Evolutionary conservation across 2,888 invertebrate genomes (phyloP), one percentile per base, ranked within the genome.

Genomic region (Caenorhabditis wallacei): DNA sequence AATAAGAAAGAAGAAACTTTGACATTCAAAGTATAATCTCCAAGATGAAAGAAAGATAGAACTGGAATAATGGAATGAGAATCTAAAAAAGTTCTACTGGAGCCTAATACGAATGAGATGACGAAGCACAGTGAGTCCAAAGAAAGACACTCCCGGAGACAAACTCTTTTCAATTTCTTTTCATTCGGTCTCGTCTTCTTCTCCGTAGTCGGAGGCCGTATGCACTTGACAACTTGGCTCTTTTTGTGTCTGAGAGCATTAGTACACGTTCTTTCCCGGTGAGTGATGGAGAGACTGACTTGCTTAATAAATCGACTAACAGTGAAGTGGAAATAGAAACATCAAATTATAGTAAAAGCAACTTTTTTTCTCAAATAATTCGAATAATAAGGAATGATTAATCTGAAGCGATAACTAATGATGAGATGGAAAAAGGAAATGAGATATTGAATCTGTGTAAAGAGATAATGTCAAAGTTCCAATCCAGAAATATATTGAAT

Each of bases 191-290:
- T 22, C 26, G 48, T 66, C 72, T 22, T 57, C 69, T 37, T 54
- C 40, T 40, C 35, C 30, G 74, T 54, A 43, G 72, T 64, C 26
- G 64, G 64, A 30, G 30, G 35, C 64, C 64, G 35, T 35, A 51
- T 74, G 74, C 76, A 76, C 76, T 68, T 76, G 76, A 68, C 76
- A 68, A 76, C 48, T 75, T 66, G 66, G 57, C 57, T 75, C 75
- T 76, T 59, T 76, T 68, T 69, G 68, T 61, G 76, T 37, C 57
- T 18, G n/a, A 16, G 71, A 53, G 54, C 53, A 66, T 22, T 35
- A 37, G 20, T 57, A 46, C 56, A 64, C 20, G 64, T 74, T 74
- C 64, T 53, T 35, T 51, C 13, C 16, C 48, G 66, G 20, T 53
- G 69, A 56, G 20, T 46, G 64, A 26, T 37, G 26, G 61, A 53